Conservation (phyloP, 2,888 invertebrate species). For the Quadroppia sp. region DNA sequence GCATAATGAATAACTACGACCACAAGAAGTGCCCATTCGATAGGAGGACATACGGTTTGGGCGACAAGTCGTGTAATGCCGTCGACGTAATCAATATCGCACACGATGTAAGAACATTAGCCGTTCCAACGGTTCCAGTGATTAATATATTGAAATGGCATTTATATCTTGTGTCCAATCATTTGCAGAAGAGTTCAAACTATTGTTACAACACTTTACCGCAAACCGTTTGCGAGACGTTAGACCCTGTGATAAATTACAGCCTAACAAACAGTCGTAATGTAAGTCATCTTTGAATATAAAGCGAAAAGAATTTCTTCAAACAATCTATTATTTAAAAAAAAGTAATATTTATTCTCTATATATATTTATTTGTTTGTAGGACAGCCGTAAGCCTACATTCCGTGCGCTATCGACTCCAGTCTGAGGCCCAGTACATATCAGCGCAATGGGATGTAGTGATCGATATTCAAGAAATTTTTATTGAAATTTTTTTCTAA, state of each 20-base stretch:
- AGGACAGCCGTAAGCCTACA: constrained; percentile 31
- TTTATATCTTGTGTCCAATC: background rate
- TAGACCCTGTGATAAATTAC: constrained; percentile 36
- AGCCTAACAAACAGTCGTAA: constrained; percentile 32
- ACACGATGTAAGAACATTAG: background rate
- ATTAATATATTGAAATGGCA: constrained; percentile 14
- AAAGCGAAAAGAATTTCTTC: background rate
- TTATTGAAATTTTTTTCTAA: background rate
- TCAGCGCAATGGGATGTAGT: constrained; percentile 10
- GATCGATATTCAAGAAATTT: constrained; percentile 3
- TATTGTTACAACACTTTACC: constrained; percentile 34
- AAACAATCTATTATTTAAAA: background rate
- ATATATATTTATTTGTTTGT: background rate
- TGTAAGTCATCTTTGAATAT: constrained; percentile 22
- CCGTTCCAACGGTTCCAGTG: background rate
- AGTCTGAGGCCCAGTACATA: constrained; percentile 29
- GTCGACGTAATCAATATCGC: background rate
- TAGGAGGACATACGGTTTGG: background rate
- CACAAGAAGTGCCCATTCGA: background rate
- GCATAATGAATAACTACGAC: background rate
- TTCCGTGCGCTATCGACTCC: constrained; percentile 38
- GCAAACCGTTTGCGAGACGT: constrained; percentile 16
- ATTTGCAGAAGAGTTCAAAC: constrained; percentile 14
- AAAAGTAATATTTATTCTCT: background rate
- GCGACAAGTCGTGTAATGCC: background rate